Base-by-base conservation (phyloP, 2,888 invertebrate species). In the Cremastinae sp. region DNA sequence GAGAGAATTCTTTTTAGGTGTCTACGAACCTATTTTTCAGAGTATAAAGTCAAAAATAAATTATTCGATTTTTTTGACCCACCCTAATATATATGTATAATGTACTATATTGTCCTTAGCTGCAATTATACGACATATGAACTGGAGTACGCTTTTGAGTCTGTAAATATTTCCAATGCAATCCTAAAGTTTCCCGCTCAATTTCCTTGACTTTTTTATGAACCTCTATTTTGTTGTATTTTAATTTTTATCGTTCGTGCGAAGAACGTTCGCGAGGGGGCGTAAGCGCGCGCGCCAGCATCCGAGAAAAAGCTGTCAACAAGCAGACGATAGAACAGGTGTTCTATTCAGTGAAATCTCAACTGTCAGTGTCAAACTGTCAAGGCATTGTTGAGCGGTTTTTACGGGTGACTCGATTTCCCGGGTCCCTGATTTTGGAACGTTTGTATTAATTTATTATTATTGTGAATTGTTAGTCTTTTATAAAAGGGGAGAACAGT, bases 81-180 rank as follows among this genome's bases (percentile, higher is more conserved):
- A n/a, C n/a, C n/a, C n/a, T n/a, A n/a, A n/a, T n/a, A n/a, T n/a
- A n/a, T n/a, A n/a, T n/a, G n/a, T n/a, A 37, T 68, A 70, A 76
- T 76, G 76, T 76, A 76, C 73, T 76, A 76, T 76, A 76, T 69
- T 73, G 76, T 76, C 73, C 53, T 69, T 75, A 76, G 76, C 73
- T 69, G 69, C 76, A 76, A 76, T 76, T 76, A 76, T 73, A 76
- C 58, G 59, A 73, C 73, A 64, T 76, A 59, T 69, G 64, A 76
- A 76, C 68, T 69, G 73, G 69, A 72, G 47, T 70, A 47, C 49
- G 49, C 5, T n/a, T n/a, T 43, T 22, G 18, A 55, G 37, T 55
- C 39, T 58, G 35, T 14, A 59, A n/a, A 9, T 55, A 16, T 59
- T 22, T 73, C 37, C 20, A 4, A 20, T 61, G 59, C 53, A n/a